Evolutionary conservation across 2,888 invertebrate species (phyloP), one percentile per base, ranked within the genome.

Genomic region (Salticus scenicus): DNA sequence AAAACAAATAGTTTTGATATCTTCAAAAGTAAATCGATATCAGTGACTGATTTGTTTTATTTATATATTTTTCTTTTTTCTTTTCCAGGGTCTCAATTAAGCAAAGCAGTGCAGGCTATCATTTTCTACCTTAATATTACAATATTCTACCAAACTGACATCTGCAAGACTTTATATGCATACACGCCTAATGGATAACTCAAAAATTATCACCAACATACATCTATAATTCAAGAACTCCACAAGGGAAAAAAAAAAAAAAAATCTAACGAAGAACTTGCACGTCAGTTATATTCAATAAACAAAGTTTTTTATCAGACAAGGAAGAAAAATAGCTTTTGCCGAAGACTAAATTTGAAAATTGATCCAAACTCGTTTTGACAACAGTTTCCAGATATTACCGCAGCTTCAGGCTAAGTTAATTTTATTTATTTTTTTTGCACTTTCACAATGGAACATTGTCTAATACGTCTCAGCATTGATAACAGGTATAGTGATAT

Each of bases 401-500:
- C 57, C 57, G 24, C 24, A 4, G 57, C 57, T 57, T 4, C 8
- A 57, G 57, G 57, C 57, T 4, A 2, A 24, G 2, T 24, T 24
- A 37, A 37, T 37, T 7, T 10, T 57, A 24, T 47, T 47, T 57
- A 24, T 24, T 57, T 57, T 57, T n/a, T 12, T 2, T n/a, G 57
- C 57, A 4, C 57, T 57, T 24, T 57, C 57, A 57, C 57, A 57
- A 57, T 57, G 24, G 57, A 57, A 57, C 57, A 57, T 57, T 57
- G 57, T 57, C 24, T 57, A 57, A 57, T 57, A 57, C 57, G 57
- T 24, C 57, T 57, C 57, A 57, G 24, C 20, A 57, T 57, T 57
- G 57, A 57, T 57, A 57, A 57, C 57, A 57, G 57, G 57, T 57
- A 57, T 57, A 57, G 57, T 57, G 57, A 57, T 57, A 57, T 57